Evolutionary conservation across 2,797 vertebrate species (phyloP).

Genomic region (Acipenser transmontanus): DNA sequence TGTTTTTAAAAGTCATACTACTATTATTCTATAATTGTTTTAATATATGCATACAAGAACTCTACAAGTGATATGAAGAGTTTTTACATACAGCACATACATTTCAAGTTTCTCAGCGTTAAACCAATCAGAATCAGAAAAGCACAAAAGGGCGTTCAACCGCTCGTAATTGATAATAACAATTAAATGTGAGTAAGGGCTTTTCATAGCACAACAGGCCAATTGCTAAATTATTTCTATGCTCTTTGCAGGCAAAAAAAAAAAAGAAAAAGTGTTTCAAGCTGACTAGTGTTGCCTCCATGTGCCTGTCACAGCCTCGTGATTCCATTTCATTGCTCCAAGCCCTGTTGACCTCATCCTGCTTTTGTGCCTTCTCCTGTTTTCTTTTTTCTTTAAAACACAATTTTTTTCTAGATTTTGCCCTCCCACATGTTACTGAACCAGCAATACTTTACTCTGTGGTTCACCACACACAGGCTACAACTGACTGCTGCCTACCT

Average conservation of each 20-base stretch:
- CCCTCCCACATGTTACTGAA: constrained; percentile 35
- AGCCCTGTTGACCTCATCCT: constrained; percentile 38
- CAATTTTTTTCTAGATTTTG: constrained; percentile 30
- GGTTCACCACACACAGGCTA: constrained; percentile 35
- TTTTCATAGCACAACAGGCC: constrained; percentile 3
- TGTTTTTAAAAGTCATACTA: too few species aligned
- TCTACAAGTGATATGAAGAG: too few species aligned
- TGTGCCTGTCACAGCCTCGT: constrained; percentile 36
- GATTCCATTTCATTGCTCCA: constrained; percentile 33
- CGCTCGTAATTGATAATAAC: neutral
- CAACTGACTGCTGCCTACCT: constrained; percentile 57
- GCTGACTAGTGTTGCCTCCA: constrained; percentile 39
- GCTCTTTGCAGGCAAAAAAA: neutral
- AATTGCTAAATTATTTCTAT: neutral
- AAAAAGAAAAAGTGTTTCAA: constrained; percentile 18
- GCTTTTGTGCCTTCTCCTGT: constrained; percentile 20
- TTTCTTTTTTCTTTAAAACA: constrained; percentile 29
- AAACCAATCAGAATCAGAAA: too few species aligned
- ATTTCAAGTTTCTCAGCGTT: too few species aligned
- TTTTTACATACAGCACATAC: too few species aligned
- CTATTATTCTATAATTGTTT: neutral
- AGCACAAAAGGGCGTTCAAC: too few species aligned
- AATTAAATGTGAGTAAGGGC: constrained; percentile 13
- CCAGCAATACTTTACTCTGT: constrained; percentile 31
- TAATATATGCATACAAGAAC: too few species aligned